phyloP scores from a whole-genome alignment of 1,140 invertebrate genomes.

The Melipona quadrifasciata region DNA sequence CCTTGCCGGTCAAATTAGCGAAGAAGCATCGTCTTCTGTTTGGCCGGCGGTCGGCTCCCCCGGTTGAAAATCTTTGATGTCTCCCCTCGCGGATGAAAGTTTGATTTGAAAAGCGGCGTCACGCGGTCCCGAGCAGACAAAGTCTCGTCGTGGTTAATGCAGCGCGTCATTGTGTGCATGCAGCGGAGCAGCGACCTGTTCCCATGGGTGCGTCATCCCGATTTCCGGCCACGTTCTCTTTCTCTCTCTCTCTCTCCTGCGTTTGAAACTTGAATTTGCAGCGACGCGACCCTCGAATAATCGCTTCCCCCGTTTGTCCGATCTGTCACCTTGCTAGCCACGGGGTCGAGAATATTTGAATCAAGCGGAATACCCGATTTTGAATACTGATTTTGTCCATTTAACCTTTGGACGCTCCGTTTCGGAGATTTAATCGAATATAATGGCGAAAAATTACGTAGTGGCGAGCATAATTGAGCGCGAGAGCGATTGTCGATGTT shows the following conservation, averaged over 20 bases:
- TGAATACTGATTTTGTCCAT: no score
- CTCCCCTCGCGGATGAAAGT: conserved; percentile 27
- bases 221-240: background rate
- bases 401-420: no score
- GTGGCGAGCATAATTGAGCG: no score
- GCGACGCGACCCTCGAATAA: conserved; percentile 1
- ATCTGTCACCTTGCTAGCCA: conserved; percentile 5
- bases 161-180: conserved; percentile 34
- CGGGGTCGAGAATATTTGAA: background rate
- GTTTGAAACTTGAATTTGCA: conserved; percentile 2
- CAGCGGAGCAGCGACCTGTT: background rate
- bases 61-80: conserved; percentile 1
- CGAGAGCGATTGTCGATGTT: no score
- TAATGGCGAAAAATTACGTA: no score
- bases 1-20: conserved; percentile 17
- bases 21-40: background rate
- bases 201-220: background rate
- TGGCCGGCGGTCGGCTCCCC: background rate
- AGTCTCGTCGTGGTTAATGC: conserved; percentile 48
- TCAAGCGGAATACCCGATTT: no score
- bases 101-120: conserved; percentile 44
- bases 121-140: conserved; percentile 20
- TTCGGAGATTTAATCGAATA: no score
- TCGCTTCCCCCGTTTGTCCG: conserved; percentile 30
- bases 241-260: no score